Conservation (phyloP, 2,888 invertebrate species). For the Helleia helle region DNA sequence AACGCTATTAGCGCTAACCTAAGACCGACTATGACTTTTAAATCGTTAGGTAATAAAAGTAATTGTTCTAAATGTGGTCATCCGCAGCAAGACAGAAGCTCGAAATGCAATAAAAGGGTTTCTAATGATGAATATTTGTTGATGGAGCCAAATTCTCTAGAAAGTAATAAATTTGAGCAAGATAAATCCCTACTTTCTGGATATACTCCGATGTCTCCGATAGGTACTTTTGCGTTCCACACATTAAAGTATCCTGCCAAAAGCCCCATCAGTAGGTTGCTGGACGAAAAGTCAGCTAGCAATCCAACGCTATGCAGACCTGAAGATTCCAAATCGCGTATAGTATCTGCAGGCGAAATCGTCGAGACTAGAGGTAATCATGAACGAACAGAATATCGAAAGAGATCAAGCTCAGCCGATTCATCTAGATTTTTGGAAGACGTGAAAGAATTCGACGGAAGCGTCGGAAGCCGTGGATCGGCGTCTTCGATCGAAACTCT, state of each 20-base stretch:
- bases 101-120: conserved; percentile 17
- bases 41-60: conserved; percentile 42
- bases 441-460: conserved; percentile 70
- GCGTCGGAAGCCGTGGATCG: conserved; percentile 51
- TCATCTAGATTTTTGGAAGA: conserved; percentile 80
- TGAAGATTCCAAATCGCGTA: conserved; percentile 22
- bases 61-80: conserved; percentile 79
- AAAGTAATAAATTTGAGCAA: conserved; percentile 32
- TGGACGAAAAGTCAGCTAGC: conserved; percentile 78
- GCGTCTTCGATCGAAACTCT: conserved; percentile 67
- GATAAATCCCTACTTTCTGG: conserved; percentile 51
- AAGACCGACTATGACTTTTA: conserved; percentile 33
- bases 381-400: conserved; percentile 44
- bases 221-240: conserved; percentile 59
- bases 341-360: conserved; percentile 12
- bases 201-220: conserved; percentile 85
- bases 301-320: conserved; percentile 77
- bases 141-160: conserved; percentile 75
- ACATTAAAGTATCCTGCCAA: conserved; percentile 46
- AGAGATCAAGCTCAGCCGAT: conserved; percentile 83
- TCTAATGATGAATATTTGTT: conserved; percentile 76
- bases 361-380: conserved; percentile 16
- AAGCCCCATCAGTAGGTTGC: conserved; percentile 38
- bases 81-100: conserved; percentile 29
- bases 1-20: conserved; percentile 57